A percentile compares a stretch with the other conserved stretches of the same genome.
Conservation (phyloP, 2,797 vertebrate species). For the Hozukius guyotensis region DNA sequence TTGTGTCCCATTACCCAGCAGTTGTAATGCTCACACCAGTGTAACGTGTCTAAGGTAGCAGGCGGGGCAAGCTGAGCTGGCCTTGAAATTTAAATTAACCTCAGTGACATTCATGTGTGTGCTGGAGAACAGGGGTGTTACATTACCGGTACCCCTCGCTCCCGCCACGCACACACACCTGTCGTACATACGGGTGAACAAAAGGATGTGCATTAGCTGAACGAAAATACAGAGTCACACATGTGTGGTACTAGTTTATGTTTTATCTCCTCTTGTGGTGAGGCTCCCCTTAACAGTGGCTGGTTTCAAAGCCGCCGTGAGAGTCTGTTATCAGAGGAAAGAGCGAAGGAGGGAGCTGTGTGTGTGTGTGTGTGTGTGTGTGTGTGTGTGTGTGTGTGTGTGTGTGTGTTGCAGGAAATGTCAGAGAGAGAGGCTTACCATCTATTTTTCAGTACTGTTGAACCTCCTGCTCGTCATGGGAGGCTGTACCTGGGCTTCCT, state of each 20-base stretch:
- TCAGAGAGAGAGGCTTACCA: constrained; percentile 71
- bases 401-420: constrained; percentile 68
- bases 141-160: constrained; percentile 70
- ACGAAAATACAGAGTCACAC: constrained; percentile 40
- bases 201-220: constrained; percentile 48
- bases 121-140: constrained; percentile 72
- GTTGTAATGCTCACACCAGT: constrained; percentile 84
- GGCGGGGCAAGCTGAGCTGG: constrained; percentile 70
- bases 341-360: constrained; percentile 7
- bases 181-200: constrained; percentile 68
- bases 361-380: constrained; percentile 20
- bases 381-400: constrained; percentile 26
- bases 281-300: constrained; percentile 45
- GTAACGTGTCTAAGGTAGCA: constrained; percentile 76
- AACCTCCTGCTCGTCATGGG: constrained; percentile 64
- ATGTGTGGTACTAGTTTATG: constrained; percentile 23
- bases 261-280: constrained; percentile 40
- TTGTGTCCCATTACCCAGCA: constrained; percentile 83
- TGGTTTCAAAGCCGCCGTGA: constrained; percentile 49
- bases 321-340: constrained; percentile 36
- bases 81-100: constrained; percentile 85
- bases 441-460: constrained; percentile 77
- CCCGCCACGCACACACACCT: constrained; percentile 62
- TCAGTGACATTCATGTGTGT: constrained; percentile 78
- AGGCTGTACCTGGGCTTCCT: constrained; percentile 53